Base-by-base conservation (phyloP, 2,797 vertebrate species). In the Liasis olivaceus region DNA sequence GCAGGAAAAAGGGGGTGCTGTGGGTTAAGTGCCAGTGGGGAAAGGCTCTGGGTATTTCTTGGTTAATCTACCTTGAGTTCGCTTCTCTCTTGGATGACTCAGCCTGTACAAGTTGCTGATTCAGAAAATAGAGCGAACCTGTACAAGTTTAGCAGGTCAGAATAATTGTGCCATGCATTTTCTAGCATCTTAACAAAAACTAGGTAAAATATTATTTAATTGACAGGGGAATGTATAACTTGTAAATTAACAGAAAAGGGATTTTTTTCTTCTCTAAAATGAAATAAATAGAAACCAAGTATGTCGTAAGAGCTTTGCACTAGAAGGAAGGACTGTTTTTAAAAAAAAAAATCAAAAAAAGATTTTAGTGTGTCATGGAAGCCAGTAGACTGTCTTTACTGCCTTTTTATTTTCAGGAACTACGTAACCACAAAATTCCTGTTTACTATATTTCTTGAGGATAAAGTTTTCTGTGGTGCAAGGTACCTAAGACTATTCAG, bases 381-480 rank as follows among this genome's bases (percentile, higher is more conserved):
- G 56, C 0, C 85, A 94, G 92, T 5, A 2, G 92, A 62, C 95
- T 96, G 91, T 86, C 93, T 94, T 94, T 88, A 93, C 93, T 89
- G 84, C 85, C 93, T 91, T 94, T 93, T 94, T 96, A 90, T 91
- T 96, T 91, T 94, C 95, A 97, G 96, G 95, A 94, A 95, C 95
- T 96, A 94, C 92, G 91, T 96, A 96, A 97, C 97, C 97, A 89
- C 97, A 97, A 95, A 97, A 96, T 98, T 98, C 98, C 97, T 97
- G 97, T 98, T 97, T 98, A 97, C 96, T 97, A 95, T 96, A 88
- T 96, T 97, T 98, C 96, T 97, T 96, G 95, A 95, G 98, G 97
- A 97, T 97, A 97, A 96, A 97, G 96, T 97, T 97, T 98, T 97
- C 97, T 98, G 98, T 0, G 97, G 97, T 98, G 95, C 96, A 93